Evolutionary conservation across 2,113 vertebrate genomes (phyloP).

Genomic region (Heloderma charlesbogerti): DNA sequence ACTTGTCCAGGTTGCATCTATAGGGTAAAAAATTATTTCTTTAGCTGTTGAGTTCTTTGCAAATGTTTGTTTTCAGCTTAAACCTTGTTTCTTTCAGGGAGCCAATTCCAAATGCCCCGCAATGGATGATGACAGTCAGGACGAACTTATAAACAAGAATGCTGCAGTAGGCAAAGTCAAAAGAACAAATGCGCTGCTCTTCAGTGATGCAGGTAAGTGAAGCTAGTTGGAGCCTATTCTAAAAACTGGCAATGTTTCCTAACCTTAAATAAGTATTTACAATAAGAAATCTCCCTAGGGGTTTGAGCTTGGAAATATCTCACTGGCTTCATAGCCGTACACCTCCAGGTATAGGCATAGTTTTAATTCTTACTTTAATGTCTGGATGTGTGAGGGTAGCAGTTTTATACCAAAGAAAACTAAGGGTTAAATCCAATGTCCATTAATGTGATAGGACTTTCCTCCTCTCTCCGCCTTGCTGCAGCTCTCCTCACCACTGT

Average conservation of each 20-base stretch:
- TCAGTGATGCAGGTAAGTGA: conserved; percentile 82
- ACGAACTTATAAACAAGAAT: conserved; percentile 86
- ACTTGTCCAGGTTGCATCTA: background rate
- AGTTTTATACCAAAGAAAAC: background rate
- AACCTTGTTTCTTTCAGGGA: conserved; percentile 48
- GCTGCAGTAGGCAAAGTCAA: conserved; percentile 77
- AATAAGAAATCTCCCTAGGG: background rate
- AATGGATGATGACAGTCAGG: conserved; percentile 95
- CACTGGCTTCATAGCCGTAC: background rate
- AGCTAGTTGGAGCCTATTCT: background rate
- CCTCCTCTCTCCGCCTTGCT: too few species aligned
- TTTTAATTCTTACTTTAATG: background rate
- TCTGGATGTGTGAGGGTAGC: background rate
- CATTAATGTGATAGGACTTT: too few species aligned
- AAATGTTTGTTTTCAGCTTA: background rate
- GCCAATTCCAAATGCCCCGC: conserved; percentile 78
- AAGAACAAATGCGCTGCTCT: conserved; percentile 60
- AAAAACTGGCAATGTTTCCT: background rate
- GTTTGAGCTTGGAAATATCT: rapidly evolving
- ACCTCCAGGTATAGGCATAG: background rate
- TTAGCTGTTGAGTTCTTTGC: background rate
- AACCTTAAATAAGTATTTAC: rapidly evolving
- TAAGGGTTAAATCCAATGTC: too few species aligned
- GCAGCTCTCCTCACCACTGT: too few species aligned
- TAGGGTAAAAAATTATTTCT: background rate